Evolutionary conservation across 2,797 vertebrate genomes (phyloP).

Genomic region (Molossus alvarezi): DNA sequence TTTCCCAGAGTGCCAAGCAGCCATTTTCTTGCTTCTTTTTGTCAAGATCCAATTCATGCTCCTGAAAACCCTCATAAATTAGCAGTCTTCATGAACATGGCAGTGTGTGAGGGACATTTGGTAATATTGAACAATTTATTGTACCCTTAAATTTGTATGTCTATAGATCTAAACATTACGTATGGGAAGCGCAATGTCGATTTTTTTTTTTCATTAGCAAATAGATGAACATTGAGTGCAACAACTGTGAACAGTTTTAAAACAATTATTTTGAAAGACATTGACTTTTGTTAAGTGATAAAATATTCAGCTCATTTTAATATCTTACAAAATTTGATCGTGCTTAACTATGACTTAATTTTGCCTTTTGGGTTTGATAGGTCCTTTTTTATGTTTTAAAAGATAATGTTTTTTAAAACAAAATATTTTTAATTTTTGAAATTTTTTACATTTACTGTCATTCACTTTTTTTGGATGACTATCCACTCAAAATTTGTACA

Average conservation of each 20-base stretch:
- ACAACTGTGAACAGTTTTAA: not conserved
- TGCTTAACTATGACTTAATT: not conserved
- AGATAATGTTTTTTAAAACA: not conserved
- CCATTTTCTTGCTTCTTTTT: constrained; percentile 33
- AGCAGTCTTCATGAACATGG: not conserved
- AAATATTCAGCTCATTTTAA: not conserved
- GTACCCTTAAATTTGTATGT: not conserved
- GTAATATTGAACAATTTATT: not conserved
- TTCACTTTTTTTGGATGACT: not conserved
- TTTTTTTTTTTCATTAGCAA: constrained; percentile 19
- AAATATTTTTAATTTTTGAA: not conserved
- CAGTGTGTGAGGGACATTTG: not conserved
- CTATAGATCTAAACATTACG: constrained; percentile 1
- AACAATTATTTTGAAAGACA: not conserved
- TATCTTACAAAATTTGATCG: constrained; percentile 19
- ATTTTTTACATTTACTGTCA: not conserved
- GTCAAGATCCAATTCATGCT: constrained; percentile 58
- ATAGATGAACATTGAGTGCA: not conserved
- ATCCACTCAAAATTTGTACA: not conserved
- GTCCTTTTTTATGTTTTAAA: not conserved
- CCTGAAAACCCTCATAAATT: constrained; percentile 56
- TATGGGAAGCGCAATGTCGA: not conserved
- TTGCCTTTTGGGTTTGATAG: constrained; percentile 17
- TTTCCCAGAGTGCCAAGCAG: constrained; percentile 56
- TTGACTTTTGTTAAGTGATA: constrained; percentile 21